Percentiles rank a stretch among this genome's conserved stretches.
Conservation (phyloP, 2,888 invertebrate genomes). For the Azorinus chamasolen region DNA sequence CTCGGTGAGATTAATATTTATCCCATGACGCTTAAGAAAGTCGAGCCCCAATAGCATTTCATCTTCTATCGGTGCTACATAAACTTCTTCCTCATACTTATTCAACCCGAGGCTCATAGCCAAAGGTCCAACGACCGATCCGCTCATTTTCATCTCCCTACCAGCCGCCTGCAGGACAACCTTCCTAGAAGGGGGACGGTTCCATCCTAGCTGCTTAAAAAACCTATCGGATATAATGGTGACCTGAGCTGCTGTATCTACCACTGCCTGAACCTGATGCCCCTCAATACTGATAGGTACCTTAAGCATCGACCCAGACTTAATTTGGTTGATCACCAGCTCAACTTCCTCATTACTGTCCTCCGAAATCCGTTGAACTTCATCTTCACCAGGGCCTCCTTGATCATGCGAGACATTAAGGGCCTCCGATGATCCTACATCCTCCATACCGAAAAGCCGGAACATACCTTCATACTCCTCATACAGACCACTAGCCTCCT, state of each 20-base stretch:
- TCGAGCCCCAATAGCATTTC: slow-evolving; percentile 19
- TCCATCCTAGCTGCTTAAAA: slow-evolving; percentile 1
- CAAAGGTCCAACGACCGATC: slow-evolving; percentile 12
- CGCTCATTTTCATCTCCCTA: slow-evolving; percentile 6
- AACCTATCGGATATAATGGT: slow-evolving; percentile 9
- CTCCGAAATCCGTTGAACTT: background rate
- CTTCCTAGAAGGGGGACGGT: background rate
- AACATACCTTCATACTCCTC: background rate
- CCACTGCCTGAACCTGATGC: slow-evolving; percentile 5
- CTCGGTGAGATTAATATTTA: too few species aligned
- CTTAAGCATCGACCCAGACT: background rate
- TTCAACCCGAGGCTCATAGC: background rate
- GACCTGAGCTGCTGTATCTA: slow-evolving; percentile 22
- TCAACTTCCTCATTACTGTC: background rate
- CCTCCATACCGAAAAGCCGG: too few species aligned
- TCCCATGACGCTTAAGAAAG: slow-evolving; percentile 8
- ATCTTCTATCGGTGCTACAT: slow-evolving; percentile 6
- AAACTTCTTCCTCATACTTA: background rate
- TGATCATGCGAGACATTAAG: too few species aligned
- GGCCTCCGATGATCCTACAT: too few species aligned
- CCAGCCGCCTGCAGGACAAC: slow-evolving; percentile 6
- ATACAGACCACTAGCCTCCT: background rate
- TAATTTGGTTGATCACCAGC: background rate
- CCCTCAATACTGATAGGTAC: background rate
- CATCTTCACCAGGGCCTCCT: background rate